Evolutionary conservation across 2,113 vertebrate genomes (phyloP).

Genomic region (Zosterops lateralis): DNA sequence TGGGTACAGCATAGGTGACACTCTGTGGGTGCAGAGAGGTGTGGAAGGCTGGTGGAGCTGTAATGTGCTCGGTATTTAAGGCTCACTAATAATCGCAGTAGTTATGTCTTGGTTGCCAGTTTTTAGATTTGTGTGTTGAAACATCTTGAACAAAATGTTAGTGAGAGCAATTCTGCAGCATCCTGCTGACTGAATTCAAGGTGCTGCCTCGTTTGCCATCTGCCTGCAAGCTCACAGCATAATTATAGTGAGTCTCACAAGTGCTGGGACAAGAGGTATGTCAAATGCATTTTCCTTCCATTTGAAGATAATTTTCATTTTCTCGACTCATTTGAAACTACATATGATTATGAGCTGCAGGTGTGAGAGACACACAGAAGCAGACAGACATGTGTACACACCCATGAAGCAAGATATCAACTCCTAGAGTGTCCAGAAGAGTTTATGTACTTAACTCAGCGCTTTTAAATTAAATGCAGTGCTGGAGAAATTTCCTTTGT

Average conservation of each 20-base stretch:
- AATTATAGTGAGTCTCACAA: conserved; percentile 65
- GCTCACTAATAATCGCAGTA: neutral
- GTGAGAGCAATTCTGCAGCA: conserved; percentile 52
- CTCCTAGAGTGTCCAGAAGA: neutral
- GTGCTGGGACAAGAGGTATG: conserved; percentile 59
- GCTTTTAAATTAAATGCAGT: conserved; percentile 49
- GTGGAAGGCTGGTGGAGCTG: neutral
- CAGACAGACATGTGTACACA: neutral
- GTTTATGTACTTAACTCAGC: neutral
- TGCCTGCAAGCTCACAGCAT: conserved; percentile 65
- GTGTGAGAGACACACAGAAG: conserved; percentile 41
- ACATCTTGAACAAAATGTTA: conserved; percentile 74
- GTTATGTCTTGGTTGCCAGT: conserved; percentile 37
- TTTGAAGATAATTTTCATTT: conserved; percentile 70
- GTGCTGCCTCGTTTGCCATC: conserved; percentile 68
- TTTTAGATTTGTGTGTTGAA: conserved; percentile 60
- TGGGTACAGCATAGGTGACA: neutral
- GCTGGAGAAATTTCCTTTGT: conserved; percentile 34
- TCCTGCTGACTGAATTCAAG: conserved; percentile 67
- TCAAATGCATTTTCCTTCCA: conserved; percentile 60
- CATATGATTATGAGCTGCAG: conserved; percentile 56
- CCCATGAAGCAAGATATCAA: neutral
- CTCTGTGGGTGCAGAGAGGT: neutral
- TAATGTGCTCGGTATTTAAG: neutral
- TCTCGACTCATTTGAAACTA: conserved; percentile 62